Evolutionary conservation across 2,113 vertebrate species (phyloP), one percentile per base, ranked within the genome.

Genomic region (Gopherus evgoodei): DNA sequence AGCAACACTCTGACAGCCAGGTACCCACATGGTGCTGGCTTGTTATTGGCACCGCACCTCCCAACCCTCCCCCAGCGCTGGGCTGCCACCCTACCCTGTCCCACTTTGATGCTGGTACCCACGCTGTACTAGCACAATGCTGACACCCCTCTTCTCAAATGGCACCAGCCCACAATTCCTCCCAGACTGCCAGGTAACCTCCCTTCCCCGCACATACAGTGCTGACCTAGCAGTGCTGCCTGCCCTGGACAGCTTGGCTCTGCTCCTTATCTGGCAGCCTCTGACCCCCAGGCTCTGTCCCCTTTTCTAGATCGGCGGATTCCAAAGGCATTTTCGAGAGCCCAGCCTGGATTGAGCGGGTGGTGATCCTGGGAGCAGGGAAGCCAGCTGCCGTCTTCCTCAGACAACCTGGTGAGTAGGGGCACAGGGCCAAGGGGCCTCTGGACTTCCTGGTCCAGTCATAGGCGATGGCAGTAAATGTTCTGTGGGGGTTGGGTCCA

Each of bases 281-380:
- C 35, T 38, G 76, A 49, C 21, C n/a, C 29, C 16, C 49, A 31
- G 8, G 5, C n/a, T 38, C 47, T 56, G 27, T 29, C 21, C 16
- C 42, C 42, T 25, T 14, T 52, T 96, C 8, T 93, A 99, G 99
- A 79, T 98, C 98, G 38, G 96, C 98, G 29, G 98, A 98, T 75
- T 96, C 98, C 57, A 98, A 96, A 81, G 98, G 98, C 86, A 96
- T 98, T 82, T 99, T 98, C 97, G 97, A 98, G 62, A 99, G 99
- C 0, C 90, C 75, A 6, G 95, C 99, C 54, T 99, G 99, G 99
- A 97, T 99, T 44, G 99, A 99, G 94, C 98, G 98, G 6, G 97
- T 99, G 22, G 84, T 99, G 49, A 97, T 99, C 86, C 94, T 99
- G 65, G 99, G 99, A 86, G 98, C 98, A 4, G 97, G 97, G 88